Evolutionary conservation across 2,888 invertebrate genomes (phyloP), one percentile per base, ranked within the genome.

Genomic region (Fabriciana adippe): DNA sequence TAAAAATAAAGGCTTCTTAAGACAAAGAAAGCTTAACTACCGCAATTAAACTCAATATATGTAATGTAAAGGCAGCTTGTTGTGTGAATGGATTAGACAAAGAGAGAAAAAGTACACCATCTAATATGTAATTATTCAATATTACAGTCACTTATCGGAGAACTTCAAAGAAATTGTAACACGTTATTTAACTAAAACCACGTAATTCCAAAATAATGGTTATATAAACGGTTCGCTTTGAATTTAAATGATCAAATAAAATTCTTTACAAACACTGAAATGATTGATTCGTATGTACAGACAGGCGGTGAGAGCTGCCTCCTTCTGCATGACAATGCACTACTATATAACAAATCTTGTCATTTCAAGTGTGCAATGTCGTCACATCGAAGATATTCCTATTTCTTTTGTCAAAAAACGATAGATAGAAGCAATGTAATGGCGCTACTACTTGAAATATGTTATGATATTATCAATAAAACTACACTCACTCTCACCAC

Each of bases 401-500:
- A 26, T 8, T 31, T 3, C 51, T 61, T 55, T 61, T 61, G n/a
- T 21, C 13, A 48, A 41, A 41, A 18, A 51, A 41, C 41, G 16
- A 5, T 11, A 15, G 1, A 6, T 8, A 18, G 15, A 8, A 61
- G 18, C 21, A 41, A 2, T 2, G n/a, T 26, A 15, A 13, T 15
- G 51, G 15, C 18, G 3, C 35, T 6, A 11, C 15, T 21, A 15
- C 15, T 11, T 15, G n/a, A 41, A 61, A 62, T 68, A 64, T 57
- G 61, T 63, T 71, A 71, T 70, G 68, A 72, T 73, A 70, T 72
- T 73, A 67, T 64, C 51, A 67, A 64, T 71, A 70, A 63, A 35
- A 59, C 54, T 62, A 66, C 64, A 68, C 74, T 83, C 85, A 91
- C 92, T 92, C 91, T 91, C 90, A 90, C 89, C 89, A 74, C 61